Base-by-base conservation (phyloP, 2,113 vertebrate species). In the Oncorhynchus clarkii region DNA sequence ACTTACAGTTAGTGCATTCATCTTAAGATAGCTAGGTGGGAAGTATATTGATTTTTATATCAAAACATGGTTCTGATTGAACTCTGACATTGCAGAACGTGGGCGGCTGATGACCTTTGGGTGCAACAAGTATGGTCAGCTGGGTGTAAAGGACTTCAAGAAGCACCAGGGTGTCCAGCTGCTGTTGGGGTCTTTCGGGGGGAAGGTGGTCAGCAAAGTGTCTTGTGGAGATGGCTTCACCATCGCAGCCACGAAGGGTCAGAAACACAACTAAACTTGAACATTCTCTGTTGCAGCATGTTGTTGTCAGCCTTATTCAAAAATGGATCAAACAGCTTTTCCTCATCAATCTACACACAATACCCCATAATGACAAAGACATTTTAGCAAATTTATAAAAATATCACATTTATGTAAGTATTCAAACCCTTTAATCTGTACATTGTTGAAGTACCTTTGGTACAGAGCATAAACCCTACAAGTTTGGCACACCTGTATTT, bases 141-240 rank as follows among this genome's bases (percentile, higher is more conserved):
- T 97, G 75, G 98, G 98, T 5, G 95, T 99, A 74, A 97, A 96
- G 51, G 97, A 99, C 90, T 99, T 98, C 20, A 96, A 96, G 91
- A 98, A 96, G 82, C 97, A 96, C 79, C 92, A 94, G 68, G 96
- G 96, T 67, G 96, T 98, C 88, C 96, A 98, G 85, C 88, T 98
- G 62, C 93, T 99, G 51, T 90, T 96, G 74, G 97, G 97, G 78
- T 93, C 96, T 7, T 92, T 99, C 74, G 97, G 97, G 69, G 98
- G 98, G 9, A 99, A 99, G 88, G 93, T 87, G 39, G 94, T 99
- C 84, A 96, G 94, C 80, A 95, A 96, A 88, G 95, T 97, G 82
- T 99, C 98, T 5, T 99, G 97, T 39, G 98, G 98, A 75, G 98
- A 99, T 79, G 97, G 97, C 60, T 99, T 99, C 88, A 34, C 3